phyloP scores from a whole-genome alignment of 92 coral and sea anemone species.

The Umimayanthus chanpuru region DNA sequence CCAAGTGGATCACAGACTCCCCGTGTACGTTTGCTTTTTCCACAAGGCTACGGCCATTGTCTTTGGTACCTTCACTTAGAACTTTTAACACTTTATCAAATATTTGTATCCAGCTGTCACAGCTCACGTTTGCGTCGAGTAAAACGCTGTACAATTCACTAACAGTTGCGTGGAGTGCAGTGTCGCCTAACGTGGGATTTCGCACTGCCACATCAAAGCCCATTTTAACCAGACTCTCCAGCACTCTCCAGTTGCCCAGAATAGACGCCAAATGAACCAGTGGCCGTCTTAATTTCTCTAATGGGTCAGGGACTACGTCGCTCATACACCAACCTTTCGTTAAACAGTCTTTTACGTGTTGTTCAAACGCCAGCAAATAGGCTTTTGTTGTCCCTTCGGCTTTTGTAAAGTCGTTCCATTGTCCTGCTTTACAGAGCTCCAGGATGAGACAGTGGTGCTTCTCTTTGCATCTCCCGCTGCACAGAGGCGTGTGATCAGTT shows the following conservation, averaged over 20 bases:
- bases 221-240: conserved; percentile 13
- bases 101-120: conserved; percentile 33
- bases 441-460: conserved; percentile 18
- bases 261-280: conserved; percentile 28
- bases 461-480: conserved; percentile 8
- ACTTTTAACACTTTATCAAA: conserved; percentile 16
- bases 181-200: background rate
- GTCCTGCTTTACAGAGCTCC: conserved; percentile 18
- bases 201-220: conserved; percentile 19
- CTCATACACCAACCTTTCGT: conserved; percentile 14
- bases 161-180: conserved; percentile 22
- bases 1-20: conserved; percentile 20
- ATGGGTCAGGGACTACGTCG: conserved; percentile 35
- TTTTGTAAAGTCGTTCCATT: background rate
- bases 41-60: conserved; percentile 14
- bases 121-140: conserved; percentile 22
- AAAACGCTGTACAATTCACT: conserved; percentile 23
- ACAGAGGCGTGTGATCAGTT: conserved; percentile 25
- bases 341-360: conserved; percentile 10
- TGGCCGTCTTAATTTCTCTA: conserved; percentile 32
- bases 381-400: background rate
- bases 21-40: background rate
- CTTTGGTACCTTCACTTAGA: conserved; percentile 13
- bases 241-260: conserved; percentile 28
- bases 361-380: background rate